Conservation (phyloP, 2,113 vertebrate genomes). For the Isurus oxyrinchus region DNA sequence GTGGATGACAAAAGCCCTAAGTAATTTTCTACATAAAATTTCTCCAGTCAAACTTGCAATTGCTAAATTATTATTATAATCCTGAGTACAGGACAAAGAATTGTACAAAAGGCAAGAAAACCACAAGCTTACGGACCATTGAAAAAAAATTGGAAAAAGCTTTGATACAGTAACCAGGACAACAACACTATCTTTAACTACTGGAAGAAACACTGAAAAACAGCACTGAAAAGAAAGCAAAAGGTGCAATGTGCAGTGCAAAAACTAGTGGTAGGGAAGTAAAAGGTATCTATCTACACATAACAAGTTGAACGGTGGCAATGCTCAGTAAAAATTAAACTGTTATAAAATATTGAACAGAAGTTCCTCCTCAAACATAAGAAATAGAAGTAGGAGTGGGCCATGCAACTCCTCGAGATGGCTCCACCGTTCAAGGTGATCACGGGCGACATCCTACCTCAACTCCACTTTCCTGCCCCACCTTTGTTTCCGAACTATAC, state of each 20-base stretch:
- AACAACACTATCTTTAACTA: background rate
- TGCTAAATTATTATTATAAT: background rate
- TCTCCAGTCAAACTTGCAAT: background rate
- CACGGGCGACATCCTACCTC: no score
- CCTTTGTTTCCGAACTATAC: no score
- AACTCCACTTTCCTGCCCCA: no score
- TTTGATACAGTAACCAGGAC: background rate
- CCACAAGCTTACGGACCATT: background rate
- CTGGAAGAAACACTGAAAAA: background rate
- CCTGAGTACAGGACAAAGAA: background rate
- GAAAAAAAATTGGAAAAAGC: background rate
- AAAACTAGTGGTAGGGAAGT: background rate
- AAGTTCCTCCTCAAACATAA: background rate
- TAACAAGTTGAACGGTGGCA: no score
- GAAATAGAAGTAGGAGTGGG: no score
- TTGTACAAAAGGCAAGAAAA: no score
- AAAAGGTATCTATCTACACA: background rate
- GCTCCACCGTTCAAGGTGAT: no score
- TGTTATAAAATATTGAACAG: background rate
- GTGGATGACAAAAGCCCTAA: background rate
- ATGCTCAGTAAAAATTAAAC: background rate
- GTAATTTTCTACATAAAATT: background rate
- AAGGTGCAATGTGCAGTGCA: background rate
- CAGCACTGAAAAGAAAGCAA: background rate
- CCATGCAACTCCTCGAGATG: no score